Conservation (phyloP, 1,140 invertebrate species). For the Penaeus indicus region DNA sequence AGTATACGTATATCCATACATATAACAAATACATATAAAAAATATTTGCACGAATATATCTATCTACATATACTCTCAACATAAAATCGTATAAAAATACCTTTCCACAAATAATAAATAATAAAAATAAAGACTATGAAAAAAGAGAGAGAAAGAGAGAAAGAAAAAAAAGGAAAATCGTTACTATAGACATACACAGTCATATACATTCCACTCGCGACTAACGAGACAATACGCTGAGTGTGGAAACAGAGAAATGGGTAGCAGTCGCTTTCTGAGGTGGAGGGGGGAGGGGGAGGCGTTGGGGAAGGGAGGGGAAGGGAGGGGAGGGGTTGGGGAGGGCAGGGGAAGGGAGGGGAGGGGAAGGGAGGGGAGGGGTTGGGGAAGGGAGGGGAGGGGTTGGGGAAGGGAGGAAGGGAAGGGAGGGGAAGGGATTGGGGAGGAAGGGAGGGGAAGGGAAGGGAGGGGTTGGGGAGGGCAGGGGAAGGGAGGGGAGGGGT, state of each 20-base stretch:
- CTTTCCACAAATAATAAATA: too few relatives aligned
- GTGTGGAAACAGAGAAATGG: too few relatives aligned
- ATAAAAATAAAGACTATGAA: too few relatives aligned
- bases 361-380: not conserved
- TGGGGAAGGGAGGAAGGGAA: not conserved
- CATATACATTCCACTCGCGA: too few relatives aligned
- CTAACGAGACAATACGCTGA: too few relatives aligned
- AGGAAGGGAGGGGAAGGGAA: not conserved
- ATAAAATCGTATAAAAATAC: too few relatives aligned
- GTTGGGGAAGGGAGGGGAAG: not conserved
- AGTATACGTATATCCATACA: not conserved
- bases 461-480: too few relatives aligned
- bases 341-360: not conserved
- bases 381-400: not conserved
- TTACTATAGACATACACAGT: too few relatives aligned
- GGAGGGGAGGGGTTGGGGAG: constrained; percentile 25
- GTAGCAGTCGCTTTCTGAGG: too few relatives aligned
- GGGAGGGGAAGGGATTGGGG: not conserved
- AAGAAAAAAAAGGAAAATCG: too few relatives aligned
- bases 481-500: not conserved
- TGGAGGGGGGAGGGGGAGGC: too few relatives aligned
- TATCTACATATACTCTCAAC: not conserved
- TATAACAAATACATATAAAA: constrained; percentile 31
- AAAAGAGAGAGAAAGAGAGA: too few relatives aligned
- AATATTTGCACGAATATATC: constrained; percentile 21